Evolutionary conservation across 2,113 vertebrate genomes (phyloP).

Genomic region (Talpa occidentalis): DNA sequence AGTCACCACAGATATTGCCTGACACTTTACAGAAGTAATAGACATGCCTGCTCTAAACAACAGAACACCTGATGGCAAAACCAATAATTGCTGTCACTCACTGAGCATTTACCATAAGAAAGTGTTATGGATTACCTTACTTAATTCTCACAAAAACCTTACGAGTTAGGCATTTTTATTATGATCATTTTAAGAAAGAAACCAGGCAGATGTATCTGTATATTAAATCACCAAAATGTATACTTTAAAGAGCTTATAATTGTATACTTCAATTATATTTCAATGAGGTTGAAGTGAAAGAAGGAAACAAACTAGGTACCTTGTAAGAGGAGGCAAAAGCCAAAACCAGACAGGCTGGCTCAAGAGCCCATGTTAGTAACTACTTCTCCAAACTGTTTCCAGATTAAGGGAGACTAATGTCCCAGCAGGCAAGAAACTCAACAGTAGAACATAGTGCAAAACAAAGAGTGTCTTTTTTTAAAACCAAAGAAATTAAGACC

Average conservation of each 20-base stretch:
- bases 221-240: not conserved
- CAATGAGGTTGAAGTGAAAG: not conserved
- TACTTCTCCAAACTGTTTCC: not conserved
- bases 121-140: not conserved
- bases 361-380: not conserved
- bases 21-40: not conserved
- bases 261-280: not conserved
- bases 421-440: not conserved
- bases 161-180: not conserved
- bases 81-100: not conserved
- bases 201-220: not conserved
- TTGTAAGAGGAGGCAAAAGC: not conserved
- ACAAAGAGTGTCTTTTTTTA: not conserved
- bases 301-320: not conserved
- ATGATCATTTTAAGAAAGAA: conserved; percentile 21
- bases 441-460: not conserved
- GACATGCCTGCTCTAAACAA: not conserved
- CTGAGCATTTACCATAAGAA: conserved; percentile 8
- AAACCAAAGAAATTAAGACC: not conserved
- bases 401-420: not conserved
- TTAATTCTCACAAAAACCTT: not conserved
- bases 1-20: not conserved
- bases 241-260: not conserved
- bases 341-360: not conserved
- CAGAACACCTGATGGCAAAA: not conserved